These are phyloP conservation scores for Myotis yumanensis DNA, from an alignment of 2,113 vertebrate species.

Conservation along the genomic window DNA sequence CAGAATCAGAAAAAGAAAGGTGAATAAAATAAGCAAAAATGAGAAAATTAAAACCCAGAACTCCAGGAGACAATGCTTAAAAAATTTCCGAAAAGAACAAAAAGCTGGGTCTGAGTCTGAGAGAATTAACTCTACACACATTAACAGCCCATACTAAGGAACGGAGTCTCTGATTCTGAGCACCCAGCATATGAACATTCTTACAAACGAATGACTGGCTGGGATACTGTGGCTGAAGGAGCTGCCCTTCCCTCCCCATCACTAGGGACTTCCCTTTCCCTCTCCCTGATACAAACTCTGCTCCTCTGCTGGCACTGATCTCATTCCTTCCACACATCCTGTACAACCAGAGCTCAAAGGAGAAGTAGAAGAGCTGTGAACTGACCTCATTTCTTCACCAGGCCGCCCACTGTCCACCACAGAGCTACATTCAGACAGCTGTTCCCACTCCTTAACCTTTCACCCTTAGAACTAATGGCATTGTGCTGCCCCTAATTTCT, in stretches of 20 bases:
- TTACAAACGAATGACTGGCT: background rate
- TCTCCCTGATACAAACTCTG: background rate
- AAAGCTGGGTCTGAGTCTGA: background rate
- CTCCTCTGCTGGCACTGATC: background rate
- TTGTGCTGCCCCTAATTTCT: background rate
- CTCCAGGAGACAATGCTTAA: background rate
- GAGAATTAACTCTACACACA: background rate
- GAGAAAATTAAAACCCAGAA: constrained; percentile 17
- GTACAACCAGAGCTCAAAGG: background rate
- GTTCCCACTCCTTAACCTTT: background rate
- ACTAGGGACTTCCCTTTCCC: background rate
- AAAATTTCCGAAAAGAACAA: background rate
- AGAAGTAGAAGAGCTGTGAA: background rate
- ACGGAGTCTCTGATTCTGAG: background rate
- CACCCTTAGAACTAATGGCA: background rate
- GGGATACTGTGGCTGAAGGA: background rate
- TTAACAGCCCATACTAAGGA: background rate
- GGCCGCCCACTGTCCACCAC: background rate
- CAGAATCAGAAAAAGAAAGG: constrained; percentile 1
- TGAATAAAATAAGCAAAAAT: background rate
- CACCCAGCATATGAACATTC: background rate
- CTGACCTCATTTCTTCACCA: background rate
- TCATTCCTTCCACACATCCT: background rate
- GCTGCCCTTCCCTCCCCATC: background rate
- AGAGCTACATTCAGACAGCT: background rate